Percentiles rank a stretch among this genome's conserved stretches.
phyloP scores from a whole-genome alignment of 2,113 vertebrate species.

The Urocolius indicus region DNA sequence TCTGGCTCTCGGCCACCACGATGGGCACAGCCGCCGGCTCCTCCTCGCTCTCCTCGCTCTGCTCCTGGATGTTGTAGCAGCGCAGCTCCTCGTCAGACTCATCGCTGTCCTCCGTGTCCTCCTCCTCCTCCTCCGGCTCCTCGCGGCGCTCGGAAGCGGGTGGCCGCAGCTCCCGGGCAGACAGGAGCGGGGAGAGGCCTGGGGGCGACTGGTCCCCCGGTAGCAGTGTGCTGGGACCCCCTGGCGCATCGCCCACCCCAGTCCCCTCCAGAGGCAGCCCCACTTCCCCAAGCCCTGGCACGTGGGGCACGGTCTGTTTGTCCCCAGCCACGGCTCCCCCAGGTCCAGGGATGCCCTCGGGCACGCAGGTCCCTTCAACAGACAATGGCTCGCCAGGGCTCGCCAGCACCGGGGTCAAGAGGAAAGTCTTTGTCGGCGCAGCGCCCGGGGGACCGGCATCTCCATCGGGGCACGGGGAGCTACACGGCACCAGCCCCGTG shows the following conservation, averaged over 20 bases:
- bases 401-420: slow-evolving; percentile 11
- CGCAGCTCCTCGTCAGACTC: slow-evolving; percentile 92
- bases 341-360: not conserved
- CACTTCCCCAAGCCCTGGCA: fast-evolving
- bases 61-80: slow-evolving; percentile 87
- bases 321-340: not conserved
- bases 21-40: slow-evolving; percentile 85
- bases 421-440: slow-evolving; percentile 42
- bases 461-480: not conserved
- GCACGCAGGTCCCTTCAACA: fast-evolving
- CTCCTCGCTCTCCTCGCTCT: slow-evolving; percentile 93
- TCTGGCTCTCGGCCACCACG: slow-evolving; percentile 91
- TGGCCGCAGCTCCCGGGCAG: not conserved
- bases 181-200: slow-evolving; percentile 6
- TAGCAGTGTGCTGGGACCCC: not conserved
- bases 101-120: slow-evolving; percentile 90
- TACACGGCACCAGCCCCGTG: not conserved
- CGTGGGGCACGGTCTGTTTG: not conserved
- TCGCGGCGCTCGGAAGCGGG: slow-evolving; percentile 42
- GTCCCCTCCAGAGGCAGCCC: not conserved
- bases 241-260: not conserved
- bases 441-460: not conserved
- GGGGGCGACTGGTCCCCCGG: fast-evolving
- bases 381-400: not conserved
- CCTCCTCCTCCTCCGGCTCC: slow-evolving; percentile 84